Evolutionary conservation across 2,113 vertebrate genomes (phyloP).

Genomic region (Chaenocephalus aceratus): DNA sequence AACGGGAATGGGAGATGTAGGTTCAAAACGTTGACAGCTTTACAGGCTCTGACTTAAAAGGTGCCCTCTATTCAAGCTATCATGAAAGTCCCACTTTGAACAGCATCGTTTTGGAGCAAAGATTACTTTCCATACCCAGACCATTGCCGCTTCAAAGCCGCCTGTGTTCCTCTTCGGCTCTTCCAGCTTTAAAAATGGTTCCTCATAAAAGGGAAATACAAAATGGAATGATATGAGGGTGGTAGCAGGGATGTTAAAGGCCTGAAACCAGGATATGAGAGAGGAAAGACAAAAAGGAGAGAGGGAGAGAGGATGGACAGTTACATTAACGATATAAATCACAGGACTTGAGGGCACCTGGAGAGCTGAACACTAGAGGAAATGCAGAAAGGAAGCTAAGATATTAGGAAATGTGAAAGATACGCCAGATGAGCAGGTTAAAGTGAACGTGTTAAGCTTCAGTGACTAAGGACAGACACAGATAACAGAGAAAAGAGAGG

Average conservation of each 20-base stretch:
- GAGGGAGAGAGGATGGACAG: not conserved
- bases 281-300: constrained; percentile 20
- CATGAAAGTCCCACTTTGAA: constrained; percentile 75
- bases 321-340: constrained; percentile 30
- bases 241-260: constrained; percentile 42
- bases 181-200: constrained; percentile 53
- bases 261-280: constrained; percentile 39
- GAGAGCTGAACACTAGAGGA: constrained; percentile 26
- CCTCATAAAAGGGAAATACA: constrained; percentile 60
- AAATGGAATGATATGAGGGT: constrained; percentile 52
- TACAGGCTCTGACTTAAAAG: constrained; percentile 73
- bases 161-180: constrained; percentile 45
- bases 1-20: constrained; percentile 60
- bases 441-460: constrained; percentile 32
- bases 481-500: constrained; percentile 4
- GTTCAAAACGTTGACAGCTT: constrained; percentile 61
- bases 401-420: constrained; percentile 38
- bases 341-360: constrained; percentile 30
- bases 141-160: constrained; percentile 75
- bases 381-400: constrained; percentile 28
- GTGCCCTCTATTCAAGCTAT: constrained; percentile 56
- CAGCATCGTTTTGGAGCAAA: constrained; percentile 67
- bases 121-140: constrained; percentile 63
- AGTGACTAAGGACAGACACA: constrained; percentile 27
- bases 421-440: constrained; percentile 24